Conservation (phyloP, 2,888 invertebrate genomes). For the Linnaemya tessellans region DNA sequence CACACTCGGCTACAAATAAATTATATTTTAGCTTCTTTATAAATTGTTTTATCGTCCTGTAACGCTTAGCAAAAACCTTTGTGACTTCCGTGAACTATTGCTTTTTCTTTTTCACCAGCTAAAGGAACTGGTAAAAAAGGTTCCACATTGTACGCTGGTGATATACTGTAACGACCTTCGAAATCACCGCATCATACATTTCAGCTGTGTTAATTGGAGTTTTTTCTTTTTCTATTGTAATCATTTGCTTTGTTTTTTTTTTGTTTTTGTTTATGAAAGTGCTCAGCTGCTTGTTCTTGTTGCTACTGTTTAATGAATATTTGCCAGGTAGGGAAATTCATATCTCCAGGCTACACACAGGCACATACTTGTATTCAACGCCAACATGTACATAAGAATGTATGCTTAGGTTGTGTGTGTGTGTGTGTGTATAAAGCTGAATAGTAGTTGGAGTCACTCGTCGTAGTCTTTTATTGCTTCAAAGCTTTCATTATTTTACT, state of each 20-base stretch:
- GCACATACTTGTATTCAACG: neutral
- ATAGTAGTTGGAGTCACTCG: neutral
- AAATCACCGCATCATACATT: too few species aligned
- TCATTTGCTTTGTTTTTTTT: neutral
- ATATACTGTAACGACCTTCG: too few species aligned
- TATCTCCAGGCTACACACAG: neutral
- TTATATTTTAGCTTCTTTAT: too few species aligned
- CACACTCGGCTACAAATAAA: too few species aligned
- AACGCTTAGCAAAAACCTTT: too few species aligned
- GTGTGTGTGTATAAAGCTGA: neutral
- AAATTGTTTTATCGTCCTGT: too few species aligned
- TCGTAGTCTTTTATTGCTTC: conserved; percentile 18
- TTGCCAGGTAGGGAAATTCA: neutral
- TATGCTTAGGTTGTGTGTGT: neutral
- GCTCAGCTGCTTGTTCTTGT: neutral
- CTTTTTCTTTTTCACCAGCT: too few species aligned
- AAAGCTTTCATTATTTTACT: conserved; percentile 20
- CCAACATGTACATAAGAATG: neutral
- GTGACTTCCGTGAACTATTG: too few species aligned
- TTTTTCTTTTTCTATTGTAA: neutral
- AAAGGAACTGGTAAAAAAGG: too few species aligned
- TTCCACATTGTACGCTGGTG: too few species aligned
- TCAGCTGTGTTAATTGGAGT: too few species aligned
- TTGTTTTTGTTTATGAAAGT: neutral
- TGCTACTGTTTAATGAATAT: neutral